phyloP scores from a whole-genome alignment of 2,888 invertebrate genomes.

The Chironomus tentans region DNA sequence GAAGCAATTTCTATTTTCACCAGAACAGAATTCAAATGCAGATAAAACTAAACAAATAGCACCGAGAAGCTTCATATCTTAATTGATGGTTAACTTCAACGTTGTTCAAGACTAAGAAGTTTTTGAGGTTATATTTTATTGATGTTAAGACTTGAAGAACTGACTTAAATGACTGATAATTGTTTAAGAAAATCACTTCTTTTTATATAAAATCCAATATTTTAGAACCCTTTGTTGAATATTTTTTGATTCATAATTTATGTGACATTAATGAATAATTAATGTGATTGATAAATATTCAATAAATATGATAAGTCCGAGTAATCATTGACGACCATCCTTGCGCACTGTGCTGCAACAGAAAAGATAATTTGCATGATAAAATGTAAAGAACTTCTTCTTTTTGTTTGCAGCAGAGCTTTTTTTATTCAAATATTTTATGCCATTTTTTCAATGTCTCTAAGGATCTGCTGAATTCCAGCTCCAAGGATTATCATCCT shows the following conservation, averaged over 20 bases:
- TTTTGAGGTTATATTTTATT: too few species aligned
- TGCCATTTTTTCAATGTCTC: not conserved
- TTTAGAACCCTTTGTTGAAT: not conserved
- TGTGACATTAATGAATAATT: not conserved
- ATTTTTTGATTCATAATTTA: not conserved
- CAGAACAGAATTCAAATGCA: too few species aligned
- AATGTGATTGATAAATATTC: not conserved
- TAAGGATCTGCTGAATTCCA: not conserved
- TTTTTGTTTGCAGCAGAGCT: not conserved
- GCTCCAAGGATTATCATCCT: not conserved
- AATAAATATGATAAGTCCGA: not conserved
- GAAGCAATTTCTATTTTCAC: too few species aligned
- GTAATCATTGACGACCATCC: not conserved
- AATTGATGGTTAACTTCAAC: too few species aligned
- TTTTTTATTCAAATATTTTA: not conserved
- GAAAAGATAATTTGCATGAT: too few species aligned
- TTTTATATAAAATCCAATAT: too few species aligned
- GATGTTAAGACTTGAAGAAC: too few species aligned
- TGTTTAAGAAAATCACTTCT: too few species aligned
- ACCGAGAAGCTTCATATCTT: too few species aligned
- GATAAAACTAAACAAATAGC: too few species aligned
- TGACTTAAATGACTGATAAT: too few species aligned
- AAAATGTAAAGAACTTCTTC: not conserved
- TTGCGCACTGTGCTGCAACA: not conserved
- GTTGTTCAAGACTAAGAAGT: too few species aligned